Evolutionary conservation across 2,888 invertebrate genomes (phyloP).

Genomic region (Microchrysa polita): DNA sequence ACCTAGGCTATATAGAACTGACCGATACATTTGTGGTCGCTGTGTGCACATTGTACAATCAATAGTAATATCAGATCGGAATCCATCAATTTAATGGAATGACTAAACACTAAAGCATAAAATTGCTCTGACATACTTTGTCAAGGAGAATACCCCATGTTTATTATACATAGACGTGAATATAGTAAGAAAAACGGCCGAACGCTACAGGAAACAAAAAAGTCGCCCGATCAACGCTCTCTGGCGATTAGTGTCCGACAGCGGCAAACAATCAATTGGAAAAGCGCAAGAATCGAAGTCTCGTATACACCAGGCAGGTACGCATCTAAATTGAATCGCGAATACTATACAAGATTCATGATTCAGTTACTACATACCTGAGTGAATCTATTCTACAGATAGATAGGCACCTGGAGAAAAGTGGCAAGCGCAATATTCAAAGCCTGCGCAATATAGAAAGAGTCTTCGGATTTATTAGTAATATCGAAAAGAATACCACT

Average conservation of each 20-base stretch:
- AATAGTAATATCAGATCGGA: not conserved
- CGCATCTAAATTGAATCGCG: not conserved
- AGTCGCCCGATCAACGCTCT: not conserved
- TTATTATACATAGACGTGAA: too few relatives aligned
- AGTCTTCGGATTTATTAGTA: too few relatives aligned
- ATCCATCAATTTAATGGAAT: constrained; percentile 23
- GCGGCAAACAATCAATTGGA: constrained; percentile 2
- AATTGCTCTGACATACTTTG: constrained; percentile 23
- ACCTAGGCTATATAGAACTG: not conserved
- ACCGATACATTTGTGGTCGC: not conserved
- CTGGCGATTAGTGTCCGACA: not conserved
- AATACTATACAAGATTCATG: too few relatives aligned
- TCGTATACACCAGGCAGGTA: not conserved
- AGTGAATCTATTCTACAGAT: not conserved
- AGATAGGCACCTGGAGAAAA: not conserved
- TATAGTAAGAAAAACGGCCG: too few relatives aligned
- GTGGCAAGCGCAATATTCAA: not conserved
- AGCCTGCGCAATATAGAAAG: too few relatives aligned
- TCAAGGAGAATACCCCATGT: too few relatives aligned
- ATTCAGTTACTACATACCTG: too few relatives aligned
- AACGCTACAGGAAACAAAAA: not conserved
- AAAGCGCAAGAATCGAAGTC: not conserved
- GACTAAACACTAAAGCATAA: constrained; percentile 6
- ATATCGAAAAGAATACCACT: not conserved
- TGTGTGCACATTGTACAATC: too few relatives aligned